A percentile compares a stretch with the other conserved stretches of the same genome.
phyloP scores from a whole-genome alignment of 1,140 invertebrate genomes.

The Belonocnema kinseyi region DNA sequence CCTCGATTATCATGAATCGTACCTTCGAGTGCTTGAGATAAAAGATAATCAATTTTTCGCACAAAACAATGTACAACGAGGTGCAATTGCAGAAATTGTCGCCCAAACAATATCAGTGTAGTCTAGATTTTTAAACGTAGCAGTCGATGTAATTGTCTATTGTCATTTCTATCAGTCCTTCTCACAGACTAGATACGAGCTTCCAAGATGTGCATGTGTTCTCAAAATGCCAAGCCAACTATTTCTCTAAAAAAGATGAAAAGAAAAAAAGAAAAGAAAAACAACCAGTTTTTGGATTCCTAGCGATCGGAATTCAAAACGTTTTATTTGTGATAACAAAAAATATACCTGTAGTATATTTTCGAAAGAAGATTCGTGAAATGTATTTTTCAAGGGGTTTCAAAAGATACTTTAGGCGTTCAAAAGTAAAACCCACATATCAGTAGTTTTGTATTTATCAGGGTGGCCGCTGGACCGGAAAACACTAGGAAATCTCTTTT shows the following conservation, averaged over 20 bases:
- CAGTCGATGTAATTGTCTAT: slow-evolving; percentile 63
- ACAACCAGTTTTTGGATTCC: background rate
- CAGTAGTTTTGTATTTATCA: slow-evolving; percentile 10
- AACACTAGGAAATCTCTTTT: no score
- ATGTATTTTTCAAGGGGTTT: background rate
- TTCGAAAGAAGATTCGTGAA: background rate
- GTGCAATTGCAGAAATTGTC: slow-evolving; percentile 61
- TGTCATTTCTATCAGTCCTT: slow-evolving; percentile 45
- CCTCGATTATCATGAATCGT: slow-evolving; percentile 62
- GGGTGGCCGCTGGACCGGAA: no score
- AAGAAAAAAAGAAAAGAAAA: no score
- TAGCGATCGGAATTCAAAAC: background rate
- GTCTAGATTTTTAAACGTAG: slow-evolving; percentile 61
- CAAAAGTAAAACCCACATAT: slow-evolving; percentile 18
- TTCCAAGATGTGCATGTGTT: slow-evolving; percentile 60
- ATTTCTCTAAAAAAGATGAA: slow-evolving; percentile 37
- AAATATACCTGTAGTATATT: background rate
- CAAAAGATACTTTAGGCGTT: background rate
- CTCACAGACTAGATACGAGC: slow-evolving; percentile 54
- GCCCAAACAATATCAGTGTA: slow-evolving; percentile 69
- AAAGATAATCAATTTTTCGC: slow-evolving; percentile 49
- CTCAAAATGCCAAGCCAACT: slow-evolving; percentile 68
- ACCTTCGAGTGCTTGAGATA: slow-evolving; percentile 62
- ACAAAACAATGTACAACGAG: slow-evolving; percentile 61
- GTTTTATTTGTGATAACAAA: background rate